Percentiles rank a stretch among this genome's conserved stretches.
Conservation (phyloP, 2,888 invertebrate species). For the Herminia tarsipennalis region DNA sequence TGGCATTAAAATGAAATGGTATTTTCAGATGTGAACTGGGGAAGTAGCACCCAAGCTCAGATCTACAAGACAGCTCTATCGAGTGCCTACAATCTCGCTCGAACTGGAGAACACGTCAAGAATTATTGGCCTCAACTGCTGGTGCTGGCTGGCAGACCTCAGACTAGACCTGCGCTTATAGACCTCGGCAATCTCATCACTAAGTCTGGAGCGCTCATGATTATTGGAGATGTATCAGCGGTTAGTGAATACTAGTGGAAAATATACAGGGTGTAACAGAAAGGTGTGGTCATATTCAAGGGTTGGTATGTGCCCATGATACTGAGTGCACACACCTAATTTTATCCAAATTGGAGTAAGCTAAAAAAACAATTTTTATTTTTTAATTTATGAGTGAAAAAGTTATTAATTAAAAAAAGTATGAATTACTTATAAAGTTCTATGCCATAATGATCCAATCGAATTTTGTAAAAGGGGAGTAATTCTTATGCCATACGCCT, state of each 20-base stretch:
- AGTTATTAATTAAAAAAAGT: too few relatives aligned
- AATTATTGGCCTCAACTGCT: conserved; percentile 97
- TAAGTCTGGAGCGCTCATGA: conserved; percentile 95
- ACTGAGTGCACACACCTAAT: too few relatives aligned
- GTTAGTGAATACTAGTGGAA: conserved; percentile 74
- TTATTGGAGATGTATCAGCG: conserved; percentile 94
- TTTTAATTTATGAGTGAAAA: too few relatives aligned
- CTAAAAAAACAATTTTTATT: too few relatives aligned
- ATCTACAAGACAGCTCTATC: conserved; percentile 96
- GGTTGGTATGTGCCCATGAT: too few relatives aligned
- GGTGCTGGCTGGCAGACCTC: conserved; percentile 94
- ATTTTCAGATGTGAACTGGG: conserved; percentile 96
- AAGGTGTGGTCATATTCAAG: too few relatives aligned
- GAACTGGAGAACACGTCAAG: conserved; percentile 98
- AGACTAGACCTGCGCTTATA: conserved; percentile 93
- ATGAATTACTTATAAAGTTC: too few relatives aligned
- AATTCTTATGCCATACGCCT: too few relatives aligned
- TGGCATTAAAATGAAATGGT: not conserved
- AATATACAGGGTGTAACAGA: too few relatives aligned
- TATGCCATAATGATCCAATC: too few relatives aligned
- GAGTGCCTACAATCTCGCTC: conserved; percentile 92
- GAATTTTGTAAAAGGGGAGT: too few relatives aligned
- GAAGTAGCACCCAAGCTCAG: conserved; percentile 98
- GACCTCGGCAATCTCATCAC: conserved; percentile 97
- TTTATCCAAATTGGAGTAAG: too few relatives aligned